Base-by-base conservation (phyloP, 2,113 vertebrate genomes). In the Silurus glanis region DNA sequence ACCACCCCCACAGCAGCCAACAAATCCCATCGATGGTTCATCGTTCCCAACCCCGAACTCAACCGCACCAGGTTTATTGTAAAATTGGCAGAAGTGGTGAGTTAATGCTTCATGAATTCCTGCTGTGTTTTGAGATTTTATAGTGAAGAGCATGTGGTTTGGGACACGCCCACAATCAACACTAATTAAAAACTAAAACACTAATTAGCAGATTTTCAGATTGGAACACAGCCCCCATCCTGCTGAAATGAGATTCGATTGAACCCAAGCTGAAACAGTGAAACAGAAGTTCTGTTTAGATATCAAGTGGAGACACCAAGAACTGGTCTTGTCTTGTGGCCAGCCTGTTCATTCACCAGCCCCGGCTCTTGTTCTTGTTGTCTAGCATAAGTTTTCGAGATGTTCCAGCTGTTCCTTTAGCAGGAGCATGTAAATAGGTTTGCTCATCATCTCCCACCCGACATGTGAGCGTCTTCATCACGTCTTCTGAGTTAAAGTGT, bases 51-150 rank as follows among this genome's bases (percentile, higher is more conserved):
- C 1, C 12, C 16, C 6, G 21, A 84, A 28, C 51, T 90, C 61
- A 13, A 56, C 21, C 58, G 8, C 9, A 4, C 7, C 4, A 47
- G 85, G 17, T 82, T n/a, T 45, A 59, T 0, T 5, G n/a, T 90
- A 14, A 90, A 90, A 79, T 10, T 84, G 5, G 0, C 49, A 5
- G 87, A 90, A 86, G 85, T 90, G 89, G 89, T 90, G 74, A 90
- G 89, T 37, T 25, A 4, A n/a, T 58, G 37, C 59, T 14, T 51
- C 2, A 28, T 8, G 51, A 25, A n/a, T n/a, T 75, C 17, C 3
- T 21, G 8, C 12, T 47, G 9, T 45, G 19, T 45, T 76, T n/a
- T 55, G 49, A 12, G 19, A 23, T 10, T 23, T 0, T 19, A 9
- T 9, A 9, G 69, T 47, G 16, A 23, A 74, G 7, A 74, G 21